Evolutionary conservation across 1,140 invertebrate genomes (phyloP).

Genomic region (Scaptomyza graminum): DNA sequence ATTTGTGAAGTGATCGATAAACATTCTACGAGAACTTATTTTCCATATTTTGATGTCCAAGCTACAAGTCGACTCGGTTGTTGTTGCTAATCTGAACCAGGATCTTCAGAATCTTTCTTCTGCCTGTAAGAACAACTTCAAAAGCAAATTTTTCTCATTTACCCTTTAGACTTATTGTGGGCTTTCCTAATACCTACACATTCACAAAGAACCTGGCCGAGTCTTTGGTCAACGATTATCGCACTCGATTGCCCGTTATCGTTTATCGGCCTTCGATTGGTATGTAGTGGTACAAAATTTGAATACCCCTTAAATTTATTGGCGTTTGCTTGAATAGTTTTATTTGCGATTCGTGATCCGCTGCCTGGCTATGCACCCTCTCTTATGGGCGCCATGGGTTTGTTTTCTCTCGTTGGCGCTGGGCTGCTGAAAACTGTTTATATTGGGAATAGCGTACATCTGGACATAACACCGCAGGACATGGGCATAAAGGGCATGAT

Average conservation of each 20-base stretch:
- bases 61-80: no score
- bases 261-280: constrained; percentile 96
- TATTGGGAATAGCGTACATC: constrained; percentile 23
- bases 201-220: constrained; percentile 94
- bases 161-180: constrained; percentile 86
- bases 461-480: constrained; percentile 75
- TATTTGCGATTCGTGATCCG: constrained; percentile 61
- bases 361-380: constrained; percentile 70
- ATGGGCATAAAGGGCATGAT: constrained; percentile 60
- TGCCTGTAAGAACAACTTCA: no score
- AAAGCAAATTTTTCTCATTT: not conserved
- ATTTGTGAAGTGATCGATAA: not conserved
- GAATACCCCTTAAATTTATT: no score
- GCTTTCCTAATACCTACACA: constrained; percentile 93
- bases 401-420: constrained; percentile 67
- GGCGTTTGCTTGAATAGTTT: constrained; percentile 37
- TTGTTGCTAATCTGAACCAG: no score
- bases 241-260: constrained; percentile 88
- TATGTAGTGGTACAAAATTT: constrained; percentile 7
- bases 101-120: no score
- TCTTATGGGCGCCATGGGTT: constrained; percentile 71
- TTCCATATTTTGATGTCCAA: no score
- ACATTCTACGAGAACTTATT: no score
- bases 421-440: constrained; percentile 73
- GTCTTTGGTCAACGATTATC: constrained; percentile 89